Evolutionary conservation across 2,797 vertebrate species (phyloP), one percentile per base, ranked within the genome.

Genomic region (Acanthurus lineatus): DNA sequence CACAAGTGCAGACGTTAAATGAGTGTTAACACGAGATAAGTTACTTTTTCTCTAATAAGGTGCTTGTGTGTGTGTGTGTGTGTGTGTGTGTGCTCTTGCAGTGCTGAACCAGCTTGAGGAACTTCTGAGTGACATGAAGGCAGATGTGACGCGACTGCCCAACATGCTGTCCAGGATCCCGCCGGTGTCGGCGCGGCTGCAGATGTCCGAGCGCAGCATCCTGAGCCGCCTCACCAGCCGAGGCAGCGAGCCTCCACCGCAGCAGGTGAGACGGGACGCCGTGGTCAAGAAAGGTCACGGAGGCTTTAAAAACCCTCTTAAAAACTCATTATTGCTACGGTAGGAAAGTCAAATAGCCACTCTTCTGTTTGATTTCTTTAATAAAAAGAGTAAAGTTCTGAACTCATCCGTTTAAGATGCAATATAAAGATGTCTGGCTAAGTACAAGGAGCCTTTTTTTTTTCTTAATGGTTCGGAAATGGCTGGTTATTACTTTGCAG

Each of bases 141-240:
- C 98, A 0, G 98, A 99, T 0, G 98, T 99, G 81, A 99, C 98
- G 0, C 96, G 98, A 71, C 92, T 99, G 92, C 98, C 98, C 76
- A 98, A 98, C 94, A 99, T 98, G 97, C 89, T 99, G 83, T 98
- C 97, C 73, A 95, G 98, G 80, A 97, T 99, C 86, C 98, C 98
- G 0, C 98, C 98, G 0, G 98, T 99, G 86, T 98, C 98, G 0
- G 97, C 97, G 16, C 97, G 98, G 5, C 96, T 99, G 64, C 97
- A 99, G 95, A 99, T 99, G 98, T 99, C 98, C 0, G 98, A 99
- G 90, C 93, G 98, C 67, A 99, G 97, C 93, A 99, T 99, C 90
- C 95, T 99, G 84, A 99, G 97, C 91, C 96, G 98, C 65, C 95
- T 99, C 90, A 98, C 98, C 88, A 99, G 96, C 83, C 96, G 98